Base-by-base conservation (phyloP, 2,888 invertebrate genomes). In the Leptinotarsa peninsularis region DNA sequence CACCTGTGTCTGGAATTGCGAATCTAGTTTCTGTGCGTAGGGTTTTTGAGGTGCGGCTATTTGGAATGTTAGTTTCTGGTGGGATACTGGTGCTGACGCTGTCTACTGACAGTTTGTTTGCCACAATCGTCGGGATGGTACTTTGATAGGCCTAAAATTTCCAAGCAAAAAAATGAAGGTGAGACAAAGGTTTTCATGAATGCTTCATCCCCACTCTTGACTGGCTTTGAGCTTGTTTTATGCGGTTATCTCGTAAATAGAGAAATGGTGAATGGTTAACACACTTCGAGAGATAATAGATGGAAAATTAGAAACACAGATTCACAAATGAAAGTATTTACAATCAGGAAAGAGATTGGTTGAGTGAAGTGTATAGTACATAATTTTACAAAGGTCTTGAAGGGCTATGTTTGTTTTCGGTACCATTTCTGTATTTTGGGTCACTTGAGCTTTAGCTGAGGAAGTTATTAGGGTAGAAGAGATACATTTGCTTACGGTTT, bases 81-180 rank as follows among this genome's bases (percentile, higher is more conserved):
- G 76, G 79, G 73, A 75, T 77, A 73, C 75, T 72, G 14, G 54
- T 75, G 76, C 74, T 79, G 67, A 71, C 63, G 75, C 67, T 78
- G 67, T 72, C 66, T 69, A 71, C 27, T 27, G 71, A 68, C 68
- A 74, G 89, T 54, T 80, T 74, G 71, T 81, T 82, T 54, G 79
- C 78, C 56, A 78, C 81, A 33, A 78, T 49, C 27, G 79, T 67
- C 50, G 81, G 71, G n/a, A 80, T 76, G 43, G 80, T 82, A 72
- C 80, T 83, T 78, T 81, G 81, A 60, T 83, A 80, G 66, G 78
- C 82, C 83, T 83, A 83, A 77, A 83, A 83, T 76, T 73, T 66
- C 70, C 70, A 66, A 73, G 74, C 43, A 74, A 66, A 76, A 49
- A 75, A 66, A 21, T 71, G 56, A 18, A 66, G 75, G 74, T 78